phyloP scores from a whole-genome alignment of 2,888 invertebrate species.

The Ormyrus nitidulus region DNA sequence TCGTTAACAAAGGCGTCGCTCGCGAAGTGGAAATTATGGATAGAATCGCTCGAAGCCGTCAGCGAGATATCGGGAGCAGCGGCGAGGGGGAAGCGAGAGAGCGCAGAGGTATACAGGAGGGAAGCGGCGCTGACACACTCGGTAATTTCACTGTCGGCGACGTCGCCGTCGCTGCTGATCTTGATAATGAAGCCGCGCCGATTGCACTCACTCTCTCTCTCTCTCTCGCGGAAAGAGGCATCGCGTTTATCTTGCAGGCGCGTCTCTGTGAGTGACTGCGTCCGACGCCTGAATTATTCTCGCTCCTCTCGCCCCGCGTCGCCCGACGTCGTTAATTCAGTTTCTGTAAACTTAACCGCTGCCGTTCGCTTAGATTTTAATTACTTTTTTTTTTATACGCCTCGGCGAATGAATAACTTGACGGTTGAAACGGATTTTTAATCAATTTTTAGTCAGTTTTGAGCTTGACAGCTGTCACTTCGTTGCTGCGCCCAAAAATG shows the following conservation, averaged over 20 bases:
- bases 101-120: not conserved
- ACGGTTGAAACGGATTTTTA: too few relatives aligned
- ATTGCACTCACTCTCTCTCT: not conserved
- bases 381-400: too few relatives aligned
- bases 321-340: slow-evolving; percentile 13
- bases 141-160: slow-evolving; percentile 27
- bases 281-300: slow-evolving; percentile 5
- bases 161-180: slow-evolving; percentile 15
- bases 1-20: too few relatives aligned
- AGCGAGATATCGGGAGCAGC: not conserved
- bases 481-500: too few relatives aligned
- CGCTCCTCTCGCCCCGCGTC: too few relatives aligned
- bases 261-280: not conserved
- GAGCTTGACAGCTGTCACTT: too few relatives aligned
- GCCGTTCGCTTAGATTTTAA: too few relatives aligned
- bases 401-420: too few relatives aligned
- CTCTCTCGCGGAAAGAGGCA: slow-evolving; percentile 7
- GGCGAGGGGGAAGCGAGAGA: not conserved
- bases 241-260: not conserved
- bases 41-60: not conserved
- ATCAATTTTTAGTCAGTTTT: too few relatives aligned
- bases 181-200: slow-evolving; percentile 33
- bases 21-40: too few relatives aligned
- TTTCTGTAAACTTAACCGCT: too few relatives aligned
- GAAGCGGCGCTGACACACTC: too few relatives aligned